phyloP scores from a whole-genome alignment of 2,113 vertebrate genomes.

The Axis porcinus region DNA sequence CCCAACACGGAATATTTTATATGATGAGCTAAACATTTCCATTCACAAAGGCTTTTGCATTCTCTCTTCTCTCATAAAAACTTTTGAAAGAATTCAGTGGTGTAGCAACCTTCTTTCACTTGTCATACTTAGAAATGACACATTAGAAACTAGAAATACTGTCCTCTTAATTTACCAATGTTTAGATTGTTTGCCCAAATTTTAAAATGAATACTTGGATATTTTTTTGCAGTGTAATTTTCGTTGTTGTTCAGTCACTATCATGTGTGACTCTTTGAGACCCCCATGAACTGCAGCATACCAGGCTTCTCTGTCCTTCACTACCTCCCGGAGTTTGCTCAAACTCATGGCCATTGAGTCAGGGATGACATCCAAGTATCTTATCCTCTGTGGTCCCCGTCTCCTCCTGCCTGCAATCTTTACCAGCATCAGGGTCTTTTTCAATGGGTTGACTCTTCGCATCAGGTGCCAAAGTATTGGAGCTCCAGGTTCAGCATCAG shows the following conservation, averaged over 20 bases:
- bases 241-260: not conserved
- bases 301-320: not conserved
- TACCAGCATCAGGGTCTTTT: not conserved
- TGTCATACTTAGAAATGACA: not conserved
- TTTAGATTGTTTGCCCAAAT: not conserved
- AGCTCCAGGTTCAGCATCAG: not conserved
- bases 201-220: not conserved
- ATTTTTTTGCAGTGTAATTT: not conserved
- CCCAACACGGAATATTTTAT: not conserved
- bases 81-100: not conserved
- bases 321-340: fast-evolving
- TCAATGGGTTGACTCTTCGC: not conserved
- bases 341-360: not conserved
- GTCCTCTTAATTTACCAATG: not conserved
- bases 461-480: not conserved
- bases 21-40: not conserved
- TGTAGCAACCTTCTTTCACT: not conserved
- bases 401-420: not conserved
- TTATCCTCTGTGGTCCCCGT: not conserved
- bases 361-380: not conserved
- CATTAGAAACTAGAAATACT: not conserved
- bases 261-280: not conserved
- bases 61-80: not conserved
- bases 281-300: not conserved
- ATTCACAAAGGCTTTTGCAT: not conserved